These are phyloP conservation scores for Napeogenes sylphis DNA, from an alignment of 2,888 invertebrate species.

Conservation along the genomic window DNA sequence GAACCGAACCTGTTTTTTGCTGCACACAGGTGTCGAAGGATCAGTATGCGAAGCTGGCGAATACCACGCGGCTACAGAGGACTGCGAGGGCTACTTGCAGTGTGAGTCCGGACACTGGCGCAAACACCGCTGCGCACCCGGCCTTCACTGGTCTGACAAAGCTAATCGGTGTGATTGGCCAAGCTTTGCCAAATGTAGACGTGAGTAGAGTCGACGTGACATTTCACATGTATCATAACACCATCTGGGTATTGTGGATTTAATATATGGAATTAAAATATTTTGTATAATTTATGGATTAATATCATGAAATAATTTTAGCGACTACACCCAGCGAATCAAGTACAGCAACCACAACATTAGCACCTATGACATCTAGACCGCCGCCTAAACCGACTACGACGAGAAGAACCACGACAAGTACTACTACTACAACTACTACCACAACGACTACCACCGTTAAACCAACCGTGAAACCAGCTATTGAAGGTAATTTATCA, in stretches of 20 bases:
- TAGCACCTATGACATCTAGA: conserved; percentile 64
- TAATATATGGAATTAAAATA: no score
- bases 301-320: conserved; percentile 13
- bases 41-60: conserved; percentile 62
- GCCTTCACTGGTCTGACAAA: conserved; percentile 86
- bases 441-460: conserved; percentile 46
- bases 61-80: conserved; percentile 79
- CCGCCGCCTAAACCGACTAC: conserved; percentile 52
- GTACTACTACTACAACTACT: conserved; percentile 46
- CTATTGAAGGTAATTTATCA: conserved; percentile 25
- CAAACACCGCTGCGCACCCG: conserved; percentile 86
- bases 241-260: not conserved
- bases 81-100: conserved; percentile 86
- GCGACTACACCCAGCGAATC: conserved; percentile 46
- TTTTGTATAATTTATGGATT: no score
- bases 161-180: conserved; percentile 90
- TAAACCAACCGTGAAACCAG: conserved; percentile 36
- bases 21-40: conserved; percentile 63
- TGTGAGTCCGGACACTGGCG: conserved; percentile 85
- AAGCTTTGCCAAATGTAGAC: conserved; percentile 81
- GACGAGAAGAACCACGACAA: conserved; percentile 37
- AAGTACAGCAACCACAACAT: conserved; percentile 58
- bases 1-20: no score
- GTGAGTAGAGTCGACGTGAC: conserved; percentile 35
- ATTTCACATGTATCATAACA: not conserved